Evolutionary conservation across 2,888 invertebrate species (phyloP).

Genomic region (Apantesis nais): DNA sequence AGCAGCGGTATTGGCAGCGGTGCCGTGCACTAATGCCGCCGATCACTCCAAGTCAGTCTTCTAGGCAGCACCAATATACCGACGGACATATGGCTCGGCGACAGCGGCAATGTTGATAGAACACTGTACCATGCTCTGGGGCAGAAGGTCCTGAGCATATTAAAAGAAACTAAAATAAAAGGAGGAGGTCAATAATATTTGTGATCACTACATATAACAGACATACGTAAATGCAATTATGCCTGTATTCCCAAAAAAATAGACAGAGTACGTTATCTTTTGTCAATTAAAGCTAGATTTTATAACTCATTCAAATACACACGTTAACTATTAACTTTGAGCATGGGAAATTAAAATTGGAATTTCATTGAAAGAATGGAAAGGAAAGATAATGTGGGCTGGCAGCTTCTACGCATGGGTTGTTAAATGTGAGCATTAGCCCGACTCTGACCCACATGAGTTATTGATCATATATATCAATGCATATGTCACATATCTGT

Average conservation of each 20-base stretch:
- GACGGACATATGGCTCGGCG: no score
- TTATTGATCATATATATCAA: no score
- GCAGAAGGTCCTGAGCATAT: no score
- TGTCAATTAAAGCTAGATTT: neutral
- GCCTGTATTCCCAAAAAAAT: neutral
- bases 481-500: no score
- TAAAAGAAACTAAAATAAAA: neutral
- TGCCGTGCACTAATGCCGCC: no score
- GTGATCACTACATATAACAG: neutral
- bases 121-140: no score
- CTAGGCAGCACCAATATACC: no score
- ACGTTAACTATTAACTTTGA: neutral
- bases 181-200: neutral
- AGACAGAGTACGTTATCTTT: neutral
- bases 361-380: neutral
- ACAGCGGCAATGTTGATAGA: no score
- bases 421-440: neutral
- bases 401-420: neutral
- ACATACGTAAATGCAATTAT: neutral
- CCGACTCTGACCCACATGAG: neutral
- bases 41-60: no score
- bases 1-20: no score
- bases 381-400: neutral
- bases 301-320: neutral
- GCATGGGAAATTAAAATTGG: neutral